phyloP scores from a whole-genome alignment of 2,797 vertebrate genomes.

The Choloepus didactylus region DNA sequence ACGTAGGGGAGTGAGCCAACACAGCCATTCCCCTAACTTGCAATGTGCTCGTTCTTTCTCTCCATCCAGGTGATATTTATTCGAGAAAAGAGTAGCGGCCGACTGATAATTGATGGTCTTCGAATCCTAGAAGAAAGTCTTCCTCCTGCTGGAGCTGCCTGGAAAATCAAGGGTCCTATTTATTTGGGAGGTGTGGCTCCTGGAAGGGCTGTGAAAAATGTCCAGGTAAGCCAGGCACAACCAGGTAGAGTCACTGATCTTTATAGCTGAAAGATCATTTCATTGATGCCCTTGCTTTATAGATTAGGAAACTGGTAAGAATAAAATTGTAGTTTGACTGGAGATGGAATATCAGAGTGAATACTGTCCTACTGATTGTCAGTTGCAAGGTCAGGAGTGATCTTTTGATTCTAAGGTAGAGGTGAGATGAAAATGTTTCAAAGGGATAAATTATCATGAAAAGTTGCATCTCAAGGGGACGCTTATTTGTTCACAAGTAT shows the following conservation, averaged over 20 bases:
- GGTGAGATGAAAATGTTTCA: conserved; percentile 32
- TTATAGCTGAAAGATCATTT: neutral
- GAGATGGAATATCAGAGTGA: neutral
- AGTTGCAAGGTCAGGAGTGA: neutral
- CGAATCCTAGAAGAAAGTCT: conserved; percentile 91
- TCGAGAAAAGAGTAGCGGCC: conserved; percentile 91
- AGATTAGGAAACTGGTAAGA: conserved; percentile 9
- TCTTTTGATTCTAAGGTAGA: conserved; percentile 36
- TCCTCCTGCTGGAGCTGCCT: conserved; percentile 81
- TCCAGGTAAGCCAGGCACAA: conserved; percentile 90
- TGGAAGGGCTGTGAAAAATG: conserved; percentile 92
- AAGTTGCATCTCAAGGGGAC: neutral
- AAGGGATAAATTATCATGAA: conserved; percentile 4
- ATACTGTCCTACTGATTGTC: neutral
- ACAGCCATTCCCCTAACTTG: neutral
- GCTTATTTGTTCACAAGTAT: conserved; percentile 27
- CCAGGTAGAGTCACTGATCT: neutral
- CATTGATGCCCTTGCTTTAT: neutral
- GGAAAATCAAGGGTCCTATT: conserved; percentile 92
- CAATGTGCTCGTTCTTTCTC: neutral
- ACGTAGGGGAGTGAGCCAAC: neutral
- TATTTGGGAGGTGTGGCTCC: conserved; percentile 95
- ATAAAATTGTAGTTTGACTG: neutral
- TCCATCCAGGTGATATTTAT: conserved; percentile 92
- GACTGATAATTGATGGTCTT: conserved; percentile 93